A percentile compares a stretch with the other conserved stretches of the same genome.
Conservation (phyloP, 2,888 invertebrate genomes). For the Euplexia lucipara region DNA sequence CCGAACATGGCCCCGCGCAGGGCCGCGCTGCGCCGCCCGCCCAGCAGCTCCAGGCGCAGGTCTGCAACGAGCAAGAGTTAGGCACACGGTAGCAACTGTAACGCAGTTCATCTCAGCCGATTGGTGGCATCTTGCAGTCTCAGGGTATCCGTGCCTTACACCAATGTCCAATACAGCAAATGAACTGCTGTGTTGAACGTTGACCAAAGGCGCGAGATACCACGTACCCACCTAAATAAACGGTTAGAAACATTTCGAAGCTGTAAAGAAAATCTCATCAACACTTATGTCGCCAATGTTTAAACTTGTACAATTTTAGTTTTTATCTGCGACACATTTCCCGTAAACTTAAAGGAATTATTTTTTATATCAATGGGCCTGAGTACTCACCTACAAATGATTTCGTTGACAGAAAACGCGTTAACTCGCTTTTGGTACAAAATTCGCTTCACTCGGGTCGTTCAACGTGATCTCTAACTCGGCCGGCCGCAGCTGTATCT, state of each 20-base stretch:
- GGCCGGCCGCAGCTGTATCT: slow-evolving; percentile 2
- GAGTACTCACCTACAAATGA: no score
- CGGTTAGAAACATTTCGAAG: background rate
- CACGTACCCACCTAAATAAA: background rate
- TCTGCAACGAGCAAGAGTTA: slow-evolving; percentile 92
- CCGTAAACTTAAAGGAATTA: background rate
- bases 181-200: slow-evolving; percentile 58
- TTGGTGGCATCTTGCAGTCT: slow-evolving; percentile 6
- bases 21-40: slow-evolving; percentile 93
- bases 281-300: no score
- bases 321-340: background rate
- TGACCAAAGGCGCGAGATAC: slow-evolving; percentile 47
- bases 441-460: background rate
- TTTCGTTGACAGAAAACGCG: background rate
- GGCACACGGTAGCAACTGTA: background rate
- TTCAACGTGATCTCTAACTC: background rate
- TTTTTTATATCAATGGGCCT: background rate
- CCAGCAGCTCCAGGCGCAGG: slow-evolving; percentile 96
- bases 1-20: slow-evolving; percentile 98
- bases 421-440: no score
- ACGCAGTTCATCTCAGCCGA: background rate
- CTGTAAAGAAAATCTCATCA: background rate
- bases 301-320: background rate
- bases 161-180: slow-evolving; percentile 55
- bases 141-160: slow-evolving; percentile 37